Conservation (phyloP, 2,888 invertebrate genomes). For the Artemia sinica region DNA sequence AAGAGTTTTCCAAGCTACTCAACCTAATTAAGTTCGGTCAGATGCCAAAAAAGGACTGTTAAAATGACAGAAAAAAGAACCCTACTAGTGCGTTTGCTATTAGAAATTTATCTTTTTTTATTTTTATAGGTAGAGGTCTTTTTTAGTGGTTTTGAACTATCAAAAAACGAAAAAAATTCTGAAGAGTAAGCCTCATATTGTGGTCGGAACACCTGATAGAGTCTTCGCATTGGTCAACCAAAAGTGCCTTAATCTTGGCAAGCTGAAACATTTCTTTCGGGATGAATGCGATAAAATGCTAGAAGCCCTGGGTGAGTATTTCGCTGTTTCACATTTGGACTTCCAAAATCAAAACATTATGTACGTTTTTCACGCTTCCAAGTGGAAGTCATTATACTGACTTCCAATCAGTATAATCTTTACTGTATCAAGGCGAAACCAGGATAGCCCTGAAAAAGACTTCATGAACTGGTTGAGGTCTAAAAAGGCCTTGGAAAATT, state of each 20-base stretch:
- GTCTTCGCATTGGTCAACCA: constrained; percentile 81
- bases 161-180: constrained; percentile 91
- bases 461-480: no score
- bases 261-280: constrained; percentile 94
- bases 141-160: constrained; percentile 91
- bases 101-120: constrained; percentile 15
- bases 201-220: constrained; percentile 95
- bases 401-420: no score
- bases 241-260: constrained; percentile 80
- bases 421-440: no score
- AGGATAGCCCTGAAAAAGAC: no score
- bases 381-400: neutral
- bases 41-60: no score
- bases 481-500: no score
- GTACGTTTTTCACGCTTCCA: neutral
- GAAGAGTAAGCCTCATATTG: constrained; percentile 94
- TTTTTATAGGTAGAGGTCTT: constrained; percentile 60
- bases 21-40: no score
- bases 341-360: neutral
- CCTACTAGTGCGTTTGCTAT: neutral
- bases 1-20: no score
- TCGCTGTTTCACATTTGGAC: constrained; percentile 14
- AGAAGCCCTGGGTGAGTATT: constrained; percentile 61
- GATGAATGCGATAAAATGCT: constrained; percentile 99
- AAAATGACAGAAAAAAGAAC: no score